Base-by-base conservation (phyloP, 2,113 vertebrate genomes). In the Chionomys nivalis region DNA sequence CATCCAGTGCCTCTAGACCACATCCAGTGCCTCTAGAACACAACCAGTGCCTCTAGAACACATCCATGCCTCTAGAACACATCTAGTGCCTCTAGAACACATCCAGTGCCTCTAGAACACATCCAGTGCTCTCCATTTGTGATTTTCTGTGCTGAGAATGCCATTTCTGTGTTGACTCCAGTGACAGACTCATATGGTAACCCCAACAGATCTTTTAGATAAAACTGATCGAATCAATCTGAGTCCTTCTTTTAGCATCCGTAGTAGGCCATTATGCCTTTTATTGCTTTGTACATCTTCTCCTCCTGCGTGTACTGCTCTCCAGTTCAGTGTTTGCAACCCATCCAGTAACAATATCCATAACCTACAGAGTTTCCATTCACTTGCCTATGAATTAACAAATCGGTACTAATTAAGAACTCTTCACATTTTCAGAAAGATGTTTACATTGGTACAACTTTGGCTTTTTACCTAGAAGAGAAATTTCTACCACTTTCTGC, bases 391-490 rank as follows among this genome's bases (percentile, higher is more conserved):
- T 16, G 44, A 87, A 9, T 21, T 24, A 63, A 47, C 65, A 39
- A 88, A 65, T 61, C 72, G 47, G 75, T 86, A 42, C 0, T 82
- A 66, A 65, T 75, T 82, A 93, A 61, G 12, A 65, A 76, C 52
- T 31, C 82, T 81, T 82, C 58, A 28, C 36, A 94, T 81, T 92
- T 79, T 93, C 65, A 90, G 93, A 23, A 63, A 86, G n/a, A 73
- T 24, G 3, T 47, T 52, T 95, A 42, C 33, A 39, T 89, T 17
- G 13, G 81, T 42, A 9, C 36, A 23, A 73, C 55, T 7, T 16
- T n/a, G 24, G 63, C 11, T 36, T 95, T 94, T 95, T 97, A 77
- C 19, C 0, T 0, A 88, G 26, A 58, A 3, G 90, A 65, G 17
- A 72, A 55, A 42, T 28, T 33, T 73, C 19, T 70, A 1, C 24